Conservation (phyloP, 2,113 vertebrate genomes). For the Nerophis ophidion region DNA sequence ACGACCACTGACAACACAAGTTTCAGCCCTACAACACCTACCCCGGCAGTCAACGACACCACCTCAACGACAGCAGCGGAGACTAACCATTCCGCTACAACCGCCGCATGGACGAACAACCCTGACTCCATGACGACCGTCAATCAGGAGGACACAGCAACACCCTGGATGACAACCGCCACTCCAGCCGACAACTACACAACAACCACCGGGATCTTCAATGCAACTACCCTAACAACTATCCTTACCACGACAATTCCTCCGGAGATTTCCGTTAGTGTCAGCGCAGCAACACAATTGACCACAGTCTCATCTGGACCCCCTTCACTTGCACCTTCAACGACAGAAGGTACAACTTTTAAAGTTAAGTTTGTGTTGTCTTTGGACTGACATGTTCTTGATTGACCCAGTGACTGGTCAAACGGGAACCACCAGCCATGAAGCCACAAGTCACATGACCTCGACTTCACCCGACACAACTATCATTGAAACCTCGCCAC, state of each 20-base stretch:
- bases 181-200: slow-evolving; percentile 6
- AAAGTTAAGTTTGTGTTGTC: slow-evolving; percentile 1
- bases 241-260: not conserved
- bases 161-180: not conserved
- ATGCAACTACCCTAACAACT: too few relatives aligned
- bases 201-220: not conserved
- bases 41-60: fast-evolving
- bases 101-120: not conserved
- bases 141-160: not conserved
- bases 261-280: not conserved
- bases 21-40: not conserved
- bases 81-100: not conserved
- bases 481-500: slow-evolving; percentile 7
- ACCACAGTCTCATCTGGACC: slow-evolving; percentile 23
- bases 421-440: not conserved
- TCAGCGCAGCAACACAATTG: not conserved
- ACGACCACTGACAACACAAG: not conserved
- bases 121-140: not conserved
- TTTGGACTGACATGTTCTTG: slow-evolving; percentile 3
- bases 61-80: not conserved
- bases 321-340: slow-evolving; percentile 34
- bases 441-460: not conserved
- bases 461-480: not conserved
- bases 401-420: not conserved
- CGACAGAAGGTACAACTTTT: slow-evolving; percentile 47